These are phyloP conservation scores for Ophion ventricosus DNA, from an alignment of 2,888 invertebrate species.

Conservation along the genomic window DNA sequence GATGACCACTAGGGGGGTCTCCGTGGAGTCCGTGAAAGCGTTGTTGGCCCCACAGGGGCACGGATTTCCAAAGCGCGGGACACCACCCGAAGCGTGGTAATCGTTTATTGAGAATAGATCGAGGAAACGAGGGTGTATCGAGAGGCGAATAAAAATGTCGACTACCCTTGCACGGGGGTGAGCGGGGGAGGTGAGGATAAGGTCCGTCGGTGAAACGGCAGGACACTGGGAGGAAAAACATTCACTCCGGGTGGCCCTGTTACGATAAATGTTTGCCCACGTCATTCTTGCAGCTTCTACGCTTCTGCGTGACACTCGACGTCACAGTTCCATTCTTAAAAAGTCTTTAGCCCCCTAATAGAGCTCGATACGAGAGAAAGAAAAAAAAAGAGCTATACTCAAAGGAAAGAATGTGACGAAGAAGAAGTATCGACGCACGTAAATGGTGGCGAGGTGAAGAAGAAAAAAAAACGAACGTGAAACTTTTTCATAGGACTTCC, in stretches of 20 bases:
- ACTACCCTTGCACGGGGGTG: conserved; percentile 11
- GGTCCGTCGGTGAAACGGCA: too few relatives aligned
- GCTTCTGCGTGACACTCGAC: conserved; percentile 72
- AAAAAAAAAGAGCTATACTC: conserved; percentile 18
- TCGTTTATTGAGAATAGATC: conserved; percentile 20
- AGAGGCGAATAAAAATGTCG: conserved; percentile 45
- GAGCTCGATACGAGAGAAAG: conserved; percentile 41
- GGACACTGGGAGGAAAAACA: conserved; percentile 20
- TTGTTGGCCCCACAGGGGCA: conserved; percentile 30
- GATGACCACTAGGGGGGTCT: conserved; percentile 3
- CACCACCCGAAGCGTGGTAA: background rate
- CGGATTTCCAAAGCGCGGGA: conserved; percentile 1
- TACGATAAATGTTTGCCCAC: conserved; percentile 75
- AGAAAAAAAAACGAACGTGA: conserved; percentile 19
- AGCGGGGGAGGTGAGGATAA: background rate
- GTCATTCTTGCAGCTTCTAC: conserved; percentile 74
- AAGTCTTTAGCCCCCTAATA: conserved; percentile 78
- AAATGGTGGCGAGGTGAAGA: background rate
- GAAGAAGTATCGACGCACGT: conserved; percentile 30
- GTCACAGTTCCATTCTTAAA: conserved; percentile 75
- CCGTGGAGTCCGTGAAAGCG: too few relatives aligned
- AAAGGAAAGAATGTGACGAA: conserved; percentile 10
- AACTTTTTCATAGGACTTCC: conserved; percentile 33
- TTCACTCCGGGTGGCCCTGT: conserved; percentile 75
- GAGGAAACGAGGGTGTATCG: conserved; percentile 26